phyloP scores from a whole-genome alignment of 2,113 vertebrate genomes.

The Zosterops borbonicus region DNA sequence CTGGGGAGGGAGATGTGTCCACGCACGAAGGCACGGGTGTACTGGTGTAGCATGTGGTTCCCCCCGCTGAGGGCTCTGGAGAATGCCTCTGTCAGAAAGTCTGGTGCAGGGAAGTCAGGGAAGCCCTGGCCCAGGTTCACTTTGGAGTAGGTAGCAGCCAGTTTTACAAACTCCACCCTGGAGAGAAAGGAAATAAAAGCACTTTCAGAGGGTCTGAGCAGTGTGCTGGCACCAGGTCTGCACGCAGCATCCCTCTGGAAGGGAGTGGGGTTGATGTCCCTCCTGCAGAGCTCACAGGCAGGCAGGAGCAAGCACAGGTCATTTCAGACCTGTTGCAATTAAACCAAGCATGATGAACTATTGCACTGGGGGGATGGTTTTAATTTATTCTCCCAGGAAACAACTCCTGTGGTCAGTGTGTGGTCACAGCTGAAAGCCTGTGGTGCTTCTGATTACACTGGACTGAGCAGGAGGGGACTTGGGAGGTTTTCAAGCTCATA shows the following conservation, averaged over 20 bases:
- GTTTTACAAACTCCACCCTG: constrained; percentile 87
- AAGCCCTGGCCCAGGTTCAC: constrained; percentile 96
- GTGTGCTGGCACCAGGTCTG: rapidly evolving
- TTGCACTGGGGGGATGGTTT: neutral
- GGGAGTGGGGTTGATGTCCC: neutral
- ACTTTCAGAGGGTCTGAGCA: neutral
- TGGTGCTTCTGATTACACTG: neutral
- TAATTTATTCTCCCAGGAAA: neutral
- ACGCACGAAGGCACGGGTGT: constrained; percentile 90
- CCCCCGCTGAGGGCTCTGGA: constrained; percentile 67
- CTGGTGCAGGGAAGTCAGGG: constrained; percentile 87
- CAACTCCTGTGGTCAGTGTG: neutral
- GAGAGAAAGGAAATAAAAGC: neutral
- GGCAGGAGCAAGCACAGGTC: neutral
- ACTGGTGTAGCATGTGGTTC: constrained; percentile 86
- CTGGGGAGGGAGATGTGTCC: neutral
- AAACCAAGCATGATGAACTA: neutral
- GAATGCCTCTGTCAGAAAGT: constrained; percentile 83
- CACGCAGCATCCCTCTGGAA: neutral
- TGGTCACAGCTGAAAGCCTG: neutral
- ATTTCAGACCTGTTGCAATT: neutral
- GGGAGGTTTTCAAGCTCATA: neutral
- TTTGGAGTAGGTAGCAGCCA: constrained; percentile 77
- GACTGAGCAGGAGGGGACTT: neutral
- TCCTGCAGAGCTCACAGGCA: neutral